phyloP scores from a whole-genome alignment of 2,888 invertebrate species.

The Nymphalis polychloros region DNA sequence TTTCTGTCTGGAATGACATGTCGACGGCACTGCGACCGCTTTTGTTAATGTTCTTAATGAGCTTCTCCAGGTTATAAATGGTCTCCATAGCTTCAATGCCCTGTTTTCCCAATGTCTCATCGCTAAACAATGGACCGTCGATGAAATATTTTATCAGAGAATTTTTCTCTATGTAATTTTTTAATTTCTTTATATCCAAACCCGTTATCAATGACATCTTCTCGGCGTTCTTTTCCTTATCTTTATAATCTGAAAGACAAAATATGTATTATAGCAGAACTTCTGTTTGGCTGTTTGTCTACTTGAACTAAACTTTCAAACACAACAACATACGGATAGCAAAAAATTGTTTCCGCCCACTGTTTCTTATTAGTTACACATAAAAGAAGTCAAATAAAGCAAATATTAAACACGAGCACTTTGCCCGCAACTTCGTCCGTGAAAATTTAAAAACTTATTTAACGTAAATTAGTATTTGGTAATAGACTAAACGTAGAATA shows the following conservation, averaged over 20 bases:
- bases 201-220: slow-evolving; percentile 65
- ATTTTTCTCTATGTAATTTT: slow-evolving; percentile 58
- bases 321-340: no score
- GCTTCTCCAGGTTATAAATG: slow-evolving; percentile 55
- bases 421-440: no score
- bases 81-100: slow-evolving; percentile 58
- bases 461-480: no score
- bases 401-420: no score
- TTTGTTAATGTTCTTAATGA: slow-evolving; percentile 57
- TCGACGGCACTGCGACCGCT: slow-evolving; percentile 45
- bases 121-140: slow-evolving; percentile 57
- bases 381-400: no score
- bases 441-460: no score
- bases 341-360: no score
- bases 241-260: slow-evolving; percentile 55
- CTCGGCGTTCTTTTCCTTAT: slow-evolving; percentile 52
- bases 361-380: no score
- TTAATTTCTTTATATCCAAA: slow-evolving; percentile 59
- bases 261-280: no score
- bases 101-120: slow-evolving; percentile 52
- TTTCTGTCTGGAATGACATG: neutral
- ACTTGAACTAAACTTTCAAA: no score
- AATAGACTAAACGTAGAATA: no score
- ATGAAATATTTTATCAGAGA: slow-evolving; percentile 62
- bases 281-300: no score